phyloP scores from a whole-genome alignment of 2,888 invertebrate genomes.

The Macaria notata region DNA sequence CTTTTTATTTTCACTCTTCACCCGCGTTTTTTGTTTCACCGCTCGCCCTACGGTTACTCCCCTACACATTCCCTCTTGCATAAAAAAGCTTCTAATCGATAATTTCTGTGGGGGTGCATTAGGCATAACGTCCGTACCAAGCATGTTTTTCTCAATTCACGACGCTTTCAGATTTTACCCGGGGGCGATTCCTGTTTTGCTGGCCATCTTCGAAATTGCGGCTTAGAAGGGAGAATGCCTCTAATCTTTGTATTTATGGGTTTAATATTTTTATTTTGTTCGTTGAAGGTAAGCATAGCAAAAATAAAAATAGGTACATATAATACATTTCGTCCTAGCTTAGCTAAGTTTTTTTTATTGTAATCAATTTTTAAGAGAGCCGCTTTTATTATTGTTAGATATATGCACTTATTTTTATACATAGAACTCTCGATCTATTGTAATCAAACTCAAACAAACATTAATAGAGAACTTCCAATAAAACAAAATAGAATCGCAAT shows the following conservation, averaged over 20 bases:
- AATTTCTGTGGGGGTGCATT: conserved; percentile 83
- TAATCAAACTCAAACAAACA: no score
- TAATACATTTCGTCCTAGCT: no score
- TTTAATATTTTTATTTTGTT: conserved; percentile 31
- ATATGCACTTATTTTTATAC: no score
- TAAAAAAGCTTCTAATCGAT: conserved; percentile 83
- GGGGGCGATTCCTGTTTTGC: conserved; percentile 73
- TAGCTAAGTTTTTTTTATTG: no score
- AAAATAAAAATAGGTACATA: no score
- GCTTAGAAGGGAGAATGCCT: conserved; percentile 40
- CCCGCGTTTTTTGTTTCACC: conserved; percentile 81
- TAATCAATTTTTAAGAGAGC: no score
- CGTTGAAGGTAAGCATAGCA: not conserved
- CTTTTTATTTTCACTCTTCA: conserved; percentile 82
- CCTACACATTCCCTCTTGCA: conserved; percentile 80
- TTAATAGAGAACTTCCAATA: no score
- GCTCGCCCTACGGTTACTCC: conserved; percentile 66
- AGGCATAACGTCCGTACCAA: conserved; percentile 78
- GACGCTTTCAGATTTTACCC: conserved; percentile 73
- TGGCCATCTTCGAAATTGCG: conserved; percentile 67
- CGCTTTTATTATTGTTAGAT: no score
- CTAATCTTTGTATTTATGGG: conserved; percentile 44
- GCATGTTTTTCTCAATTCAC: conserved; percentile 73
- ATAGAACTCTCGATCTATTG: no score
- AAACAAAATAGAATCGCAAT: conserved; percentile 5